phyloP scores from a whole-genome alignment of 2,888 invertebrate species.

The Amaurobius ferox region DNA sequence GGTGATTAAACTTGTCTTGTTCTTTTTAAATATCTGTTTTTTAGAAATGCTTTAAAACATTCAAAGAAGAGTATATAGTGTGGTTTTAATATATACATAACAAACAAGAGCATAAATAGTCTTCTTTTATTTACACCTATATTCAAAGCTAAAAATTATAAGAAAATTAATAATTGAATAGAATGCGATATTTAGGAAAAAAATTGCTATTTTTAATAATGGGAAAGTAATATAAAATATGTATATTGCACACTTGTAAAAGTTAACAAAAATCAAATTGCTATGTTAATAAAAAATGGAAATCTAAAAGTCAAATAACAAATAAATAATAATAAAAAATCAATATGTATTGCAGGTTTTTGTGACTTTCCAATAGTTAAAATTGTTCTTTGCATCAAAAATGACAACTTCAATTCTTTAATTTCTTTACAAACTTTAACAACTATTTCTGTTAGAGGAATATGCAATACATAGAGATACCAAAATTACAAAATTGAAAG shows the following conservation, averaged over 20 bases:
- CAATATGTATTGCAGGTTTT: slow-evolving; percentile 11
- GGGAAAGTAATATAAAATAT: not conserved
- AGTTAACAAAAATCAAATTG: not conserved
- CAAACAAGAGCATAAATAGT: slow-evolving; percentile 6
- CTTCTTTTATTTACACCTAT: slow-evolving; percentile 13
- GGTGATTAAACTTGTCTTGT: not conserved
- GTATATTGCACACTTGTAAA: not conserved
- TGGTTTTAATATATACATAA: slow-evolving; percentile 8
- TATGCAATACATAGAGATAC: slow-evolving; percentile 10
- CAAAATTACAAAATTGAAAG: slow-evolving; percentile 6
- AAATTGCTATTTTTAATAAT: not conserved
- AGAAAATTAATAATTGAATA: not conserved
- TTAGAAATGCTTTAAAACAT: not conserved
- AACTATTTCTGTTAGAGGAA: not conserved
- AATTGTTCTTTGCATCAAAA: not conserved
- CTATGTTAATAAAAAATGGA: not conserved
- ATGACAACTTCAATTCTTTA: not conserved
- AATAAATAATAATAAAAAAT: not conserved
- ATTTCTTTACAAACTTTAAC: slow-evolving; percentile 9
- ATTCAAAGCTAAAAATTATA: not conserved
- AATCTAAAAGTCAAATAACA: not conserved
- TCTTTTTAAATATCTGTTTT: slow-evolving; percentile 7
- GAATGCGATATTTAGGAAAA: not conserved
- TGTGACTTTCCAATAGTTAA: not conserved
- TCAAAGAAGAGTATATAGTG: not conserved